Percentiles rank a stretch among this genome's conserved stretches.
Evolutionary conservation across 2,113 vertebrate genomes (phyloP).

Genomic region (Boulengeromyrus knoepffleri): DNA sequence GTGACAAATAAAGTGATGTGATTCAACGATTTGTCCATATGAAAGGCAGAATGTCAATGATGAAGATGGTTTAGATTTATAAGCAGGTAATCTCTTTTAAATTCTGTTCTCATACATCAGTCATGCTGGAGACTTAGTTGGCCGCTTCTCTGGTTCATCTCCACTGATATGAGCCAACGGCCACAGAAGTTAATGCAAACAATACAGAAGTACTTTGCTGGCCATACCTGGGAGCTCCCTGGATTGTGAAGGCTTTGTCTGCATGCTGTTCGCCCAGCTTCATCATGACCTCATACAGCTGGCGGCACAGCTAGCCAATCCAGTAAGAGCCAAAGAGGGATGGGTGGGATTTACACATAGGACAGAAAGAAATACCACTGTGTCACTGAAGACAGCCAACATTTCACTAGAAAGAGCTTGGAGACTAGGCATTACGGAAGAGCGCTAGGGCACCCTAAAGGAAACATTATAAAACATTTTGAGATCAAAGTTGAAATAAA

Average conservation of each 20-base stretch:
- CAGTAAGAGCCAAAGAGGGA: neutral
- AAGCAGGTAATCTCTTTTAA: neutral
- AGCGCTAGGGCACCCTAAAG: neutral
- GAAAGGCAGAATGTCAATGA: neutral
- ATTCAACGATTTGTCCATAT: neutral
- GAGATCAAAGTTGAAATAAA: no score
- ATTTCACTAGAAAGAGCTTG: neutral
- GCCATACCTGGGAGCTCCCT: conserved; percentile 89
- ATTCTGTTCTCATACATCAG: neutral
- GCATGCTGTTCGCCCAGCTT: conserved; percentile 87
- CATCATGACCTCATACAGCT: conserved; percentile 92
- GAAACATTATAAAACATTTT: neutral
- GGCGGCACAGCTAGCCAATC: conserved; percentile 76
- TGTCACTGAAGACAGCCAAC: neutral
- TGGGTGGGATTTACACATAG: neutral
- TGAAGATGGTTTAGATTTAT: neutral
- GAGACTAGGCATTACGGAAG: neutral
- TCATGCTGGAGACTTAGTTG: neutral
- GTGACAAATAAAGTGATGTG: neutral
- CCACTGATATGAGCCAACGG: neutral
- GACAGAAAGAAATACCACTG: neutral
- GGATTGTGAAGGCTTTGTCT: conserved; percentile 96
- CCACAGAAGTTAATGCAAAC: neutral
- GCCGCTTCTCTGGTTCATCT: neutral
- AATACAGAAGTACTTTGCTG: neutral